Evolutionary conservation across 2,797 vertebrate species (phyloP).

Genomic region (Chromis chromis): DNA sequence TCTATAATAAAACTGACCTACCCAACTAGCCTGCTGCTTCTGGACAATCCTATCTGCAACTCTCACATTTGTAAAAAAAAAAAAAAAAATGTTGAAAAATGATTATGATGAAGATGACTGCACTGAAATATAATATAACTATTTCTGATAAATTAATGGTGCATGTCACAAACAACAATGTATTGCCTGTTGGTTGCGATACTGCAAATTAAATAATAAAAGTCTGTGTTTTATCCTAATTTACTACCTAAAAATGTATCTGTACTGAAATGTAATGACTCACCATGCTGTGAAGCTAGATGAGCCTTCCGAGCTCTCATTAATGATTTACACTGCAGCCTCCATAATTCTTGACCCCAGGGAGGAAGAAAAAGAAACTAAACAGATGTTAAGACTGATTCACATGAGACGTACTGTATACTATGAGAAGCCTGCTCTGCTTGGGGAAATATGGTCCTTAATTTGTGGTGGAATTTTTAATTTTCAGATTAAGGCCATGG

Average conservation of each 20-base stretch:
- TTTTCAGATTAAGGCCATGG: conserved; percentile 3
- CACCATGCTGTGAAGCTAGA: conserved; percentile 33
- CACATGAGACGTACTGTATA: conserved; percentile 6
- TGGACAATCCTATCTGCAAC: background rate
- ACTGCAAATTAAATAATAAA: no score
- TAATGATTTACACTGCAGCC: conserved; percentile 59
- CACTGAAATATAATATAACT: background rate
- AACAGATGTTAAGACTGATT: conserved; percentile 39
- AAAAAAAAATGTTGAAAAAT: no score
- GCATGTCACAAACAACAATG: background rate
- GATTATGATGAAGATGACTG: no score
- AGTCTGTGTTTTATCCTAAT: background rate
- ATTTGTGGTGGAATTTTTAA: conserved; percentile 22
- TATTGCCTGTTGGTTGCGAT: no score
- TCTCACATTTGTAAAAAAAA: background rate
- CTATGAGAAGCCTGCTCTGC: background rate
- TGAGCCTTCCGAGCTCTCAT: conserved; percentile 46
- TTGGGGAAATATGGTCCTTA: conserved; percentile 7
- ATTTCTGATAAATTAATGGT: background rate
- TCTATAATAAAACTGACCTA: conserved; percentile 37
- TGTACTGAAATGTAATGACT: conserved; percentile 38
- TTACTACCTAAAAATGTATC: background rate
- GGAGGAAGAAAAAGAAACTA: conserved; percentile 20
- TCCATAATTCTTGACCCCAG: conserved; percentile 40
- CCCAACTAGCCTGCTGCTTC: background rate